phyloP scores from a whole-genome alignment of 2,888 invertebrate species.

The Rapana venosa region DNA sequence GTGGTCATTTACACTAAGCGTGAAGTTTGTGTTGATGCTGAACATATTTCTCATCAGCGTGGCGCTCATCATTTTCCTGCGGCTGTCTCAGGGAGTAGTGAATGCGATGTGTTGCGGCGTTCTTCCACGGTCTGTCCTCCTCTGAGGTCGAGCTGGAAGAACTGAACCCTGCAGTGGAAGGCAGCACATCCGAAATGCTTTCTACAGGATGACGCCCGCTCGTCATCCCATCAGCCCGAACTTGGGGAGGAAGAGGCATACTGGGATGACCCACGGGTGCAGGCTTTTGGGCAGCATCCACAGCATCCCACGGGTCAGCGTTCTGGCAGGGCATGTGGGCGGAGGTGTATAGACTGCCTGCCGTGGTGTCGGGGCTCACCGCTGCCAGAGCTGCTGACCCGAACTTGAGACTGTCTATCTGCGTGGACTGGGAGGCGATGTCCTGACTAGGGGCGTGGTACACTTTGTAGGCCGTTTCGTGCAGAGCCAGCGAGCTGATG shows the following conservation, averaged over 20 bases:
- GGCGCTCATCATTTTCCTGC: constrained; percentile 28
- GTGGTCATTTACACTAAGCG: too few relatives aligned
- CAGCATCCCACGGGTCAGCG: neutral
- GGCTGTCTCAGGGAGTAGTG: neutral
- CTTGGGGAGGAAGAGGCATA: too few relatives aligned
- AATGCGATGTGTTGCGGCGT: neutral
- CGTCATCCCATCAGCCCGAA: neutral
- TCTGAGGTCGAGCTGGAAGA: neutral
- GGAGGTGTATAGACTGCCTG: neutral
- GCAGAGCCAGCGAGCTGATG: neutral
- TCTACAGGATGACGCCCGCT: neutral
- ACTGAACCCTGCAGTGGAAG: neutral
- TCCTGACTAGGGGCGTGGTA: neutral
- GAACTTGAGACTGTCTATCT: neutral
- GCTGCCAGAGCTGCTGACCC: neutral
- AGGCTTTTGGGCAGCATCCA: neutral
- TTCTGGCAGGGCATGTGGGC: neutral
- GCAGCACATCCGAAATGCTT: neutral
- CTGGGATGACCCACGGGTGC: too few relatives aligned
- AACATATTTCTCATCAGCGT: neutral
- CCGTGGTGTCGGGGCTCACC: neutral
- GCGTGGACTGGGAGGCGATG: neutral
- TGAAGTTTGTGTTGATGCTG: neutral
- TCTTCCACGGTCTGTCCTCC: neutral
- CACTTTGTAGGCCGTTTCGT: neutral